Evolutionary conservation across 2,113 vertebrate species (phyloP), one percentile per base, ranked within the genome.

Genomic region (Ifrita kowaldi): DNA sequence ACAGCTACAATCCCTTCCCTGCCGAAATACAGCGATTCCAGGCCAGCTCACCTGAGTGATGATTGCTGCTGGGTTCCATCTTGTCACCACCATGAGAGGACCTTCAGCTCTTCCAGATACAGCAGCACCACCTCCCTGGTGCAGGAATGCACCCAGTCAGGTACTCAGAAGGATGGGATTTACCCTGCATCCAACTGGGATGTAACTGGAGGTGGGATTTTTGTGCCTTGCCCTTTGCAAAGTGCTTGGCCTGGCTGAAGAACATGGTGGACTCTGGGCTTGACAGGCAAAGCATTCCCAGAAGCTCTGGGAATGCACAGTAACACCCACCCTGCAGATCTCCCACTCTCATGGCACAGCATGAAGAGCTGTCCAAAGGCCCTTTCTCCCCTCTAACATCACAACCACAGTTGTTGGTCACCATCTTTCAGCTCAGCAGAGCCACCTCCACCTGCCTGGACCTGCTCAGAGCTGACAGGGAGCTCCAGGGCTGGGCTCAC

Each of bases 1-100:
- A 53, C 32, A 84, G n/a, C 73, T 41, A 46, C 63, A 60, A 82
- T 47, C 2, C 3, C 28, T 77, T 65, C 59, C 49, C 68, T 81
- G 57, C n/a, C 0, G 1, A 80, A 90, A 62, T 10, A 20, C 49
- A 27, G 49, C 0, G 0, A 86, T 52, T 65, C n/a, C 32, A 86
- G 71, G 75, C 50, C 73, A 82, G 60, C n/a, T 47, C 4, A 1
- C 30, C 27, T 13, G 47, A 71, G 44, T 2, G 14, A 65, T 10
- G 39, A n/a, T 11, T 53, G 74, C 74, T 84, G 84, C 60, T 42
- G 69, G 56, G 64, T 46, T 62, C 39, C 56, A 67, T 89, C 63
- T 76, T 50, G 52, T n/a, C 39, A 57, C 77, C 55, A 77, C 23
- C 46, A 46, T 0, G 1, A 37, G 3, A 80, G 60, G 64, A 70